A percentile compares a stretch with the other conserved stretches of the same genome.
Conservation (phyloP, 1,140 invertebrate genomes). For the Cataglyphis hispanica region DNA sequence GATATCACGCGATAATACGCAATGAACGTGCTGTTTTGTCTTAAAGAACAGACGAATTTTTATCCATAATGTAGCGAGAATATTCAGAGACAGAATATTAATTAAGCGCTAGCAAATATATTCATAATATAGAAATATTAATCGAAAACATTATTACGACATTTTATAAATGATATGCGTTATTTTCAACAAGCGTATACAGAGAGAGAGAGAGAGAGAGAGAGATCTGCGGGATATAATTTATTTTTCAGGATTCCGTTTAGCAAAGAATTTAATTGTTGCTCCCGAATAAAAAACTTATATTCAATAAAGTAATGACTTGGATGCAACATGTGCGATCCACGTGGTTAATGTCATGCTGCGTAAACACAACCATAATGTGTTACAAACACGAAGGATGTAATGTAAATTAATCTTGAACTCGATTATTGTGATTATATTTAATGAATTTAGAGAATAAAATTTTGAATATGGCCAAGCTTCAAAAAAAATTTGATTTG, state of each 20-base stretch:
- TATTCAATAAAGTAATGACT: constrained; percentile 56
- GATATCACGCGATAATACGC: neutral
- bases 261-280: neutral
- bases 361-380: neutral
- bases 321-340: neutral
- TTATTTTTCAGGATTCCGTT: neutral
- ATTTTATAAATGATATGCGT: neutral
- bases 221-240: neutral
- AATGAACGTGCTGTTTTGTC: constrained; percentile 1
- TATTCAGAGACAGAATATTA: constrained; percentile 21
- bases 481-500: neutral
- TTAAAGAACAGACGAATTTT: constrained; percentile 23
- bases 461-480: neutral
- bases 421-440: neutral
- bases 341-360: neutral
- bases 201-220: neutral
- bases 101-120: neutral
- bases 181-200: constrained; percentile 18
- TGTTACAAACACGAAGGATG: neutral
- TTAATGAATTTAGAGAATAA: neutral
- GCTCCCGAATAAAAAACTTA: constrained; percentile 25
- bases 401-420: neutral
- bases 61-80: neutral
- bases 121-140: constrained; percentile 4
- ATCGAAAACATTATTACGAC: neutral